Evolutionary conservation across 1,140 invertebrate species (phyloP), one percentile per base, ranked within the genome.

Genomic region (Arctopsyche grandis): DNA sequence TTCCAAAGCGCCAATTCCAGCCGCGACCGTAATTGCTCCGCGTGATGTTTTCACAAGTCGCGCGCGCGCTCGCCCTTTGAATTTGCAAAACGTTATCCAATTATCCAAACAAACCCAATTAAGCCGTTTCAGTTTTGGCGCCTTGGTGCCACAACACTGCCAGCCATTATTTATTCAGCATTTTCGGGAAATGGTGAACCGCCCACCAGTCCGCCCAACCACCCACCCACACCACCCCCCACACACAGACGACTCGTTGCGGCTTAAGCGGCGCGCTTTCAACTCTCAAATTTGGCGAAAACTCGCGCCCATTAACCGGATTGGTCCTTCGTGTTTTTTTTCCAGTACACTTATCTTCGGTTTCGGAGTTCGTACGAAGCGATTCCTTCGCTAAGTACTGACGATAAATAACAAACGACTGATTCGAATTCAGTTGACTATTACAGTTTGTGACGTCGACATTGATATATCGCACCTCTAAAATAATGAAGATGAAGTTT

Each of bases 31-130:
- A 76, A 76, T 76, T 76, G 56, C 74, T 76, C 46, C 9, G 22
- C 48, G 71, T 63, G 74, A 76, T 76, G 74, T 76, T 76, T 76
- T 76, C 63, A 24, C 74, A 76, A 52, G 29, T 44, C 12, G 29
- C 26, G 9, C 9, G 10, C 22, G 12, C 21, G 56, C 22, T 4
- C 21, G 56, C 56, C 56, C 19, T 66, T 66, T 66, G 48, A 46
- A 74, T 74, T 46, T 56, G 74, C 52, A 52, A 76, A 46, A 76
- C 48, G 74, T 76, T 76, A 76, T 76, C 74, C 74, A 76, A 76
- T 76, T 76, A 76, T 76, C 74, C 74, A 76, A 76, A 76, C 48
- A 60, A 76, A 76, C 74, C 74, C 74, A 76, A 76, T 76, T 76
- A 76, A 76, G 58, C 46, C 74, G 74, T 76, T 76, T 38, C 24